Percentiles rank a stretch among this genome's conserved stretches.
phyloP scores from a whole-genome alignment of 2,888 invertebrate genomes.

The Andrena haemorrhoa region DNA sequence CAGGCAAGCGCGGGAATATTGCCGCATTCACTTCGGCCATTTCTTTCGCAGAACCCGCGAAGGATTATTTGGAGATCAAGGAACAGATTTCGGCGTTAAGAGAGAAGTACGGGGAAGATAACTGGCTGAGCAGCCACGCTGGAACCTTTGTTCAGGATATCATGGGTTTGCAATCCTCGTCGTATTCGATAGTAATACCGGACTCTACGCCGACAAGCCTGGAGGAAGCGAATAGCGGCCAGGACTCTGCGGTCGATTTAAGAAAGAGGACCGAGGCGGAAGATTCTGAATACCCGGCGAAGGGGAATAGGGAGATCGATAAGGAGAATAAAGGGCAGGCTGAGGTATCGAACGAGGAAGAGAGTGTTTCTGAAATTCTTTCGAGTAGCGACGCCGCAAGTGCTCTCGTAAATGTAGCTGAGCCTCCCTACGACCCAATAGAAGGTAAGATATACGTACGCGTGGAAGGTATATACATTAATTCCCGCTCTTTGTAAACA shows the following conservation, averaged over 20 bases:
- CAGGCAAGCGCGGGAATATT: neutral
- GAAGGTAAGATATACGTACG: neutral
- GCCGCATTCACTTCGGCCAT: neutral
- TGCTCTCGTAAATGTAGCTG: conserved; percentile 60
- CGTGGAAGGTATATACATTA: conserved; percentile 15
- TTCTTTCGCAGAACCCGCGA: conserved; percentile 76
- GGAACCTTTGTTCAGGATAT: conserved; percentile 86
- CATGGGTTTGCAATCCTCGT: conserved; percentile 85
- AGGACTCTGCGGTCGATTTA: conserved; percentile 8
- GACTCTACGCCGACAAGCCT: conserved; percentile 64
- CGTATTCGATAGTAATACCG: conserved; percentile 66
- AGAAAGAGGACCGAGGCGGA: conserved; percentile 12
- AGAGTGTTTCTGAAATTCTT: conserved; percentile 40
- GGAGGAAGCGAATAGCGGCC: conserved; percentile 11
- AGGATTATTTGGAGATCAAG: conserved; percentile 87
- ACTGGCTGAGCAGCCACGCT: conserved; percentile 87
- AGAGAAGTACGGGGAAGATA: conserved; percentile 86
- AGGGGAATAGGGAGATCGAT: conserved; percentile 10
- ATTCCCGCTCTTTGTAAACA: neutral
- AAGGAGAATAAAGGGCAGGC: neutral
- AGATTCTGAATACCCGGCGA: neutral
- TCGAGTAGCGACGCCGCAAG: conserved; percentile 35
- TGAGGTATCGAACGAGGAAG: conserved; percentile 35
- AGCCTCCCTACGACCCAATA: conserved; percentile 68
- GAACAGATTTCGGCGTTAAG: conserved; percentile 87